Evolutionary conservation across 2,113 vertebrate species (phyloP).

Genomic region (Maccullochella peelii): DNA sequence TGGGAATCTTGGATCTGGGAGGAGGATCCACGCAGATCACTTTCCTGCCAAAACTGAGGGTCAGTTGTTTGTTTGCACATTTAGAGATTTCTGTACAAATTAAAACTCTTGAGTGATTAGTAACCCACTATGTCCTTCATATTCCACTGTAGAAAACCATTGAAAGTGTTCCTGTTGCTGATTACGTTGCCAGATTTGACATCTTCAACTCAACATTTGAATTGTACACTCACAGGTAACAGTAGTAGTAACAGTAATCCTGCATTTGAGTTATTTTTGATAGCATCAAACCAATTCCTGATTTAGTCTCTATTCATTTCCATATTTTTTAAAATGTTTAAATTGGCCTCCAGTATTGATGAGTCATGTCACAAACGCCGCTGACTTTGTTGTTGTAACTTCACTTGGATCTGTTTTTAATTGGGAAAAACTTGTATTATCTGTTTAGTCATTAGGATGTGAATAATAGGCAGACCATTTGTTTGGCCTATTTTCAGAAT

Average conservation of each 20-base stretch:
- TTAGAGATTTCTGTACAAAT: background rate
- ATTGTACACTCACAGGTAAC: conserved; percentile 94
- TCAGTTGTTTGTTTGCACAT: conserved; percentile 71
- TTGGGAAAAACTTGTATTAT: background rate
- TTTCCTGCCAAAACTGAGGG: conserved; percentile 91
- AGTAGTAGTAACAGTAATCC: background rate
- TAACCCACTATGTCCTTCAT: background rate
- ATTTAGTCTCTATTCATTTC: background rate
- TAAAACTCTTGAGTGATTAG: background rate
- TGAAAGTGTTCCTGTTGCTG: conserved; percentile 85
- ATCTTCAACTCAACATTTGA: conserved; percentile 93
- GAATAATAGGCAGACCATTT: conserved; percentile 10
- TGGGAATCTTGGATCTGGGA: conserved; percentile 95
- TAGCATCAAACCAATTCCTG: background rate
- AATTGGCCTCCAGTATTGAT: background rate
- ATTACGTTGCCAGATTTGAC: conserved; percentile 89
- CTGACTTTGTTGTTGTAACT: conserved; percentile 16
- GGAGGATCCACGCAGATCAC: conserved; percentile 98
- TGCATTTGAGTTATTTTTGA: background rate
- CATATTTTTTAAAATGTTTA: background rate
- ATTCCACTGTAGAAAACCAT: conserved; percentile 86
- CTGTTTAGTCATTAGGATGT: conserved; percentile 20
- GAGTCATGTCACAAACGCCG: background rate
- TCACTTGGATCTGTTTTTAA: conserved; percentile 15
- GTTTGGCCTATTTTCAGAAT: conserved; percentile 44